Base-by-base conservation (phyloP, 2,113 vertebrate species). In the Mugil cephalus region DNA sequence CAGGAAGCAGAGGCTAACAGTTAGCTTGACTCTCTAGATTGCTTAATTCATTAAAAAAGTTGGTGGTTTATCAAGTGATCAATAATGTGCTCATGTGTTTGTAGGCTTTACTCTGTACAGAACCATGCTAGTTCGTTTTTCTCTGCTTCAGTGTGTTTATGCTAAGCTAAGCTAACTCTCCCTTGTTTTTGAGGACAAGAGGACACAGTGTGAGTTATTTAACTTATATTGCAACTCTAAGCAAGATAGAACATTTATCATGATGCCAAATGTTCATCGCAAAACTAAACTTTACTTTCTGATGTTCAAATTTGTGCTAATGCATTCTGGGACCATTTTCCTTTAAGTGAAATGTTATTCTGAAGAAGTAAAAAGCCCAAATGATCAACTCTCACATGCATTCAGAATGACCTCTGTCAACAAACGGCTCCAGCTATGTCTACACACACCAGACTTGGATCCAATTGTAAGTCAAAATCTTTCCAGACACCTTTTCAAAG, bases 371-470 rank as follows among this genome's bases (percentile, higher is more conserved):
- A 30, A 30, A 30, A 30, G 2, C 24, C 24, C 24, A 30, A 30
- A 30, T n/a, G n/a, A n/a, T n/a, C n/a, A n/a, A n/a, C n/a, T n/a
- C n/a, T n/a, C n/a, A n/a, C n/a, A n/a, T 30, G 24, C 24, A 30
- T 30, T 30, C 43, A 54, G 24, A 70, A 51, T 7, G 38, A 72
- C 78, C 47, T 81, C 62, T 82, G 83, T 75, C 80, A 79, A 54
- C 78, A 77, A 86, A 72, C 30, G 69, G 30, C 73, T 82, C 55
- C 10, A 21, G 38, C 61, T 64, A 35, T 14, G 46, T 61, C 64
- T 70, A 59, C n/a, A 81, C 59, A 78, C 75, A 69, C 78, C 80
- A 69, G 83, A 51, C 71, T 69, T 51, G 64, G 72, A 80, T 60
- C 65, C 0, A 70, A 55, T 65, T 42, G 53, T 39, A 10, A 39